Evolutionary conservation across 2,888 invertebrate genomes (phyloP).

Genomic region (Lucinisca nassula): DNA sequence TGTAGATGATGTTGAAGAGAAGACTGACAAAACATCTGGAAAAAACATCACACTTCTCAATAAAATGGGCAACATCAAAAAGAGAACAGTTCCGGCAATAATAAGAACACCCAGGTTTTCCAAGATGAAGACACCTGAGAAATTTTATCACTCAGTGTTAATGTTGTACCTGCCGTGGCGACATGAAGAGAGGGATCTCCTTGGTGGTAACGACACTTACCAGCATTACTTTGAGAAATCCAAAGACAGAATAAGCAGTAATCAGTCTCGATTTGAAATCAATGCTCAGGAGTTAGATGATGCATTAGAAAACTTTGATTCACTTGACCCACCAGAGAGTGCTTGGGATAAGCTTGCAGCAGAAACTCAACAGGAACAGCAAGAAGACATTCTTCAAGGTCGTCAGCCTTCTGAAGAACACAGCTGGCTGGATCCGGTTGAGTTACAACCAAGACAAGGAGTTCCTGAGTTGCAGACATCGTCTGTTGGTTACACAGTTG

Average conservation of each 20-base stretch:
- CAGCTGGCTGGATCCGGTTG: background rate
- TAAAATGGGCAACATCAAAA: background rate
- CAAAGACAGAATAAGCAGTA: background rate
- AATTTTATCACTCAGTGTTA: background rate
- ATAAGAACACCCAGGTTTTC: background rate
- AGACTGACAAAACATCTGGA: background rate
- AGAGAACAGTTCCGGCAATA: background rate
- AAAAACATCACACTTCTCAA: background rate
- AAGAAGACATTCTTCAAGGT: constrained; percentile 8
- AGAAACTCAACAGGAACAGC: background rate
- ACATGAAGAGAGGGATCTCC: constrained; percentile 15
- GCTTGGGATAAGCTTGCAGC: background rate
- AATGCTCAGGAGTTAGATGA: background rate
- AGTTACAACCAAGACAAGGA: background rate
- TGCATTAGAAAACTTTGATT: background rate
- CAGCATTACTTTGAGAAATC: background rate
- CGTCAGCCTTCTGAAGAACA: background rate
- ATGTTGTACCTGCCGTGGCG: constrained; percentile 14
- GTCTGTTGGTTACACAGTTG: background rate
- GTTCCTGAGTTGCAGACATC: background rate
- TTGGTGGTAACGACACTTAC: background rate
- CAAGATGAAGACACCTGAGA: background rate
- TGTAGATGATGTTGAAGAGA: background rate
- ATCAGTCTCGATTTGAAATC: background rate
- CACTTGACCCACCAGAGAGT: background rate